Evolutionary conservation across 2,113 vertebrate species (phyloP).

Genomic region (Rallus limicola): DNA sequence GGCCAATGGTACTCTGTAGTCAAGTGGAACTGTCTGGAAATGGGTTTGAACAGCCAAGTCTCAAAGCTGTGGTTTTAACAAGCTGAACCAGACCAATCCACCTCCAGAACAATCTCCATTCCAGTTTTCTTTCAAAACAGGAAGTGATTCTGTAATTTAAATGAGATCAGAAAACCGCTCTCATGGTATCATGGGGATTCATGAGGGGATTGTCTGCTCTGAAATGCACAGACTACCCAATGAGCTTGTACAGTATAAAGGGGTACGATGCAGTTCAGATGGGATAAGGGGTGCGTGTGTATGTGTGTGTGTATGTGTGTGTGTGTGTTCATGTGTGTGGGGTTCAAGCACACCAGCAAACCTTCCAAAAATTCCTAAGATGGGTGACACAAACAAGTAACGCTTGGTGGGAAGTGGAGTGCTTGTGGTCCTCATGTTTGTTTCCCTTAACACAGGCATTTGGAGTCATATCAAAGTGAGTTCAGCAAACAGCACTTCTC

Average conservation of each 20-base stretch:
- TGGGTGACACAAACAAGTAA: neutral
- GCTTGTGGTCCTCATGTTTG: neutral
- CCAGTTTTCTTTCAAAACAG: slow-evolving; percentile 40
- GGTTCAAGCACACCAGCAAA: neutral
- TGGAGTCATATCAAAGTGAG: neutral
- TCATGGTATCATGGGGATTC: neutral
- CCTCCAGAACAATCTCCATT: neutral
- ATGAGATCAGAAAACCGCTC: neutral
- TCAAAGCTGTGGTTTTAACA: slow-evolving; percentile 24
- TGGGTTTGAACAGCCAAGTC: slow-evolving; percentile 14
- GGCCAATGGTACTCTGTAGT: neutral
- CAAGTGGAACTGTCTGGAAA: neutral
- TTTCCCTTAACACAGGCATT: neutral
- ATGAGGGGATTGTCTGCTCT: neutral
- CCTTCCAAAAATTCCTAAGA: neutral
- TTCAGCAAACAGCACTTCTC: neutral
- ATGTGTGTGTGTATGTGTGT: neutral
- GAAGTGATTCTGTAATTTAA: slow-evolving; percentile 1
- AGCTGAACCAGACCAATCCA: slow-evolving; percentile 38
- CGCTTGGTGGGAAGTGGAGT: neutral
- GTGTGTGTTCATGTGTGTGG: neutral
- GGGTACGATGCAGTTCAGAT: accelerated
- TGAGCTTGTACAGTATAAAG: neutral
- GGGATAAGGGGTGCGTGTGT: accelerated
- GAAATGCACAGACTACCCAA: neutral